Percentiles rank a stretch among this genome's conserved stretches.
These are phyloP conservation scores for Siniperca undulata DNA, from an alignment of 2,797 vertebrate genomes.

Conservation along the genomic window DNA sequence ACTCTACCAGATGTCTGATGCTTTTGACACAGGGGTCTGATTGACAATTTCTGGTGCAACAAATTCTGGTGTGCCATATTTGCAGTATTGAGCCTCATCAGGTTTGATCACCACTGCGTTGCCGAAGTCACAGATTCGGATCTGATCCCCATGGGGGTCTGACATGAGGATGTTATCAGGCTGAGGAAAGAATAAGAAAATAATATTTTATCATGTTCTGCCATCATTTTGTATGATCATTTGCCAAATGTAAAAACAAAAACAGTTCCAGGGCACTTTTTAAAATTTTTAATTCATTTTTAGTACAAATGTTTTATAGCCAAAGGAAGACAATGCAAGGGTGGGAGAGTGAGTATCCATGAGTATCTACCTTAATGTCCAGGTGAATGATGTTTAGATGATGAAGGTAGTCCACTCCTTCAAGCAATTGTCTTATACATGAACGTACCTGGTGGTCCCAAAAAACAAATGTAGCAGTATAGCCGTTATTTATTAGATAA, in stretches of 20 bases:
- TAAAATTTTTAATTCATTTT: not conserved
- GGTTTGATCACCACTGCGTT: conserved; percentile 89
- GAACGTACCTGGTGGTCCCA: conserved; percentile 85
- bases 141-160: conserved; percentile 90
- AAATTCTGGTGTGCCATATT: conserved; percentile 96
- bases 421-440: conserved; percentile 92
- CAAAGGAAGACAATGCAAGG: not conserved
- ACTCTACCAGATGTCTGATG: conserved; percentile 94
- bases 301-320: not conserved
- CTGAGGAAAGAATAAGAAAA: conserved; percentile 74
- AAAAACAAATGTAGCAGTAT: conserved; percentile 16
- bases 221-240: not conserved
- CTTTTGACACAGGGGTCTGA: conserved; percentile 94
- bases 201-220: not conserved
- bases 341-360: rapidly evolving
- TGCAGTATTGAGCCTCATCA: conserved; percentile 94
- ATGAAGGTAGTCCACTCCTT: conserved; percentile 91
- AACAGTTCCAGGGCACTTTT: not conserved
- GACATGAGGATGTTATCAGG: conserved; percentile 97
- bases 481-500: not conserved
- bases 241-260: not conserved
- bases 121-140: conserved; percentile 96
- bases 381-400: conserved; percentile 86
- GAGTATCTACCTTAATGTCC: conserved; percentile 85
- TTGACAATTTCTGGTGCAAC: conserved; percentile 97